These are phyloP conservation scores for Iselma pallidipennis DNA, from an alignment of 2,888 invertebrate species.

Conservation along the genomic window DNA sequence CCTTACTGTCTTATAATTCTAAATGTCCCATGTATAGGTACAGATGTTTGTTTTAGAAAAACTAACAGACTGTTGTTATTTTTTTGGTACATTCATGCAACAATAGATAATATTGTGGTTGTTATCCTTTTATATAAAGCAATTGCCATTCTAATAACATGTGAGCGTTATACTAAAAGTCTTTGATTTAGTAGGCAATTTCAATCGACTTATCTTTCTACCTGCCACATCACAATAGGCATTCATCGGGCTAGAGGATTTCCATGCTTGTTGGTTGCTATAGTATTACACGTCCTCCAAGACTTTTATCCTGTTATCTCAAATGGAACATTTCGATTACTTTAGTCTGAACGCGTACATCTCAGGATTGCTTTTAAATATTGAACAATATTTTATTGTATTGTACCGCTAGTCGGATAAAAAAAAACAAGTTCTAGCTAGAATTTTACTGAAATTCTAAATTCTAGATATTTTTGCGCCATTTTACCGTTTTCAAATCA, in stretches of 20 bases:
- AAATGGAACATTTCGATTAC: constrained; percentile 42
- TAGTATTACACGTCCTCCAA: constrained; percentile 35
- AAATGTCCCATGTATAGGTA: background rate
- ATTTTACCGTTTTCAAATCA: too few relatives aligned
- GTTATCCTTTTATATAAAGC: constrained; percentile 16
- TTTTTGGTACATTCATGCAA: background rate
- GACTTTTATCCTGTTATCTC: constrained; percentile 40
- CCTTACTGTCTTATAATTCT: background rate
- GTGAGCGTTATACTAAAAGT: constrained; percentile 26
- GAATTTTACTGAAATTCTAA: too few relatives aligned
- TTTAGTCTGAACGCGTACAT: constrained; percentile 27
- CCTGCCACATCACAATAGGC: constrained; percentile 40
- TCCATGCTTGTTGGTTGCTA: constrained; percentile 34
- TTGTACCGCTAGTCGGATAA: background rate
- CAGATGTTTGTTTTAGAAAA: background rate
- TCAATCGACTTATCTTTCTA: constrained; percentile 42
- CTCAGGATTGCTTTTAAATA: constrained; percentile 30
- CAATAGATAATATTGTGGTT: background rate
- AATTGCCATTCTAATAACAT: constrained; percentile 22
- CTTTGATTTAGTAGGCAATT: constrained; percentile 43
- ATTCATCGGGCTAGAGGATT: constrained; percentile 35
- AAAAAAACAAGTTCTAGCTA: background rate
- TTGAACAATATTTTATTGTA: constrained; percentile 30
- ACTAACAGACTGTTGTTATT: background rate
- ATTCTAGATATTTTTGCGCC: too few relatives aligned